phyloP scores from a whole-genome alignment of 2,113 vertebrate species.

The Drymodes brunneopygia region DNA sequence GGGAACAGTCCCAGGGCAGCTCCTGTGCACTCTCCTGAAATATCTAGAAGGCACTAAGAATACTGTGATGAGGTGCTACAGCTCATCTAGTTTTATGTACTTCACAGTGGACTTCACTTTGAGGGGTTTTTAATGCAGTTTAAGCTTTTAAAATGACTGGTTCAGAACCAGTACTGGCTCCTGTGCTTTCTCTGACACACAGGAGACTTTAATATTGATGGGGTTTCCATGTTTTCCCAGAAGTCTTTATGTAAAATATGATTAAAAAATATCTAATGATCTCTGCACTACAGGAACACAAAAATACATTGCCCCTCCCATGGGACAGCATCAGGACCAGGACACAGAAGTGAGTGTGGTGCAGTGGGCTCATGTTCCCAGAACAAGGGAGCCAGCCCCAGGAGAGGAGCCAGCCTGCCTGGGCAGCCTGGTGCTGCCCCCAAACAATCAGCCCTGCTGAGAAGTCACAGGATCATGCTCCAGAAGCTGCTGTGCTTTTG shows the following conservation, averaged over 20 bases:
- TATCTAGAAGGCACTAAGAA: background rate
- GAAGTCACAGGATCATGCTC: background rate
- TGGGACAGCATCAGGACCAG: background rate
- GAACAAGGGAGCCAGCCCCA: too few relatives aligned
- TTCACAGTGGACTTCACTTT: background rate
- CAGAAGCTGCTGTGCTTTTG: background rate
- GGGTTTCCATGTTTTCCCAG: background rate
- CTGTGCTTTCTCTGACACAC: background rate
- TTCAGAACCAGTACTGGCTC: background rate
- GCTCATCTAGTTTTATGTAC: background rate
- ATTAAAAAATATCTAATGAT: background rate
- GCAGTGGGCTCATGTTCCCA: background rate
- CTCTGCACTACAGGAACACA: background rate
- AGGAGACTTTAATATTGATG: background rate
- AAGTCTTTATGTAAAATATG: background rate
- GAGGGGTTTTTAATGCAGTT: background rate
- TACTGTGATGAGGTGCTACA: background rate
- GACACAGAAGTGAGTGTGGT: rapidly evolving
- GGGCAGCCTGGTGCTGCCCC: background rate
- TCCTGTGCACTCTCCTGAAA: background rate
- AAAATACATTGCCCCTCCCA: background rate
- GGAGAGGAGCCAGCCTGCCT: background rate
- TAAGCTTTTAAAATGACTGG: background rate
- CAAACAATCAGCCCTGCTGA: background rate
- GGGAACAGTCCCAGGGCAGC: background rate